Evolutionary conservation across 1,140 invertebrate species (phyloP), one percentile per base, ranked within the genome.

Genomic region (Drosophila kikkawai): DNA sequence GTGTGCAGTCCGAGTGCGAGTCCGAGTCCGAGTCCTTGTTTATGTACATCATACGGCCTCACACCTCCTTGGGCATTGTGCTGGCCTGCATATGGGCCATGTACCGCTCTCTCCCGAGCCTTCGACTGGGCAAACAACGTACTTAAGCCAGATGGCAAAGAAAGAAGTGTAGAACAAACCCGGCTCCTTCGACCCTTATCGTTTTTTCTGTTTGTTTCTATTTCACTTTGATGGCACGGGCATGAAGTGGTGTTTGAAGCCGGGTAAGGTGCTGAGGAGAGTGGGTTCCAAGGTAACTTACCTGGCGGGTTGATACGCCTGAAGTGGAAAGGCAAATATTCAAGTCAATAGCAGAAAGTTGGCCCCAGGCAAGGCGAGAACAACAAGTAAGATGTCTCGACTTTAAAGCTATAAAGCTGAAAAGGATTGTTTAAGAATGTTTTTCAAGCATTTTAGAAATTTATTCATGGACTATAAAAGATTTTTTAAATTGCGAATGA

Each of bases 291-390:
- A 42, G 37, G 36, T 56, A 55, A 11, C 29, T 37, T 37, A 19
- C 12, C 13, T 26, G 59, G 4, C 9, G n/a, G 55, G 19, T 17
- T 51, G 57, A 48, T 55, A 71, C 19, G 41, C 47, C 32, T 60
- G 59, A 71, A 65, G 75, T 79, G 75, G 53, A 60, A 79, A 74
- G 51, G 76, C 22, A 79, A 79, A 79, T 74, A 79, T 61, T 19
- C 22, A 56, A 79, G 67, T 79, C 59, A 80, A 78, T 78, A 53
- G 41, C 74, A 68, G 55, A 44, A 44, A 37, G 39, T 45, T 47
- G 48, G 4, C 55, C 53, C n/a, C 8, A 42, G 56, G 64, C 19
- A 34, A 58, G 36, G 8, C n/a, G 12, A 22, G 11, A 26, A 51
- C 12, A 13, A 17, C 42, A 65, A 37, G 26, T n/a, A 26, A 22